Evolutionary conservation across 2,888 invertebrate species (phyloP).

Genomic region (Microctonus hyperodae): DNA sequence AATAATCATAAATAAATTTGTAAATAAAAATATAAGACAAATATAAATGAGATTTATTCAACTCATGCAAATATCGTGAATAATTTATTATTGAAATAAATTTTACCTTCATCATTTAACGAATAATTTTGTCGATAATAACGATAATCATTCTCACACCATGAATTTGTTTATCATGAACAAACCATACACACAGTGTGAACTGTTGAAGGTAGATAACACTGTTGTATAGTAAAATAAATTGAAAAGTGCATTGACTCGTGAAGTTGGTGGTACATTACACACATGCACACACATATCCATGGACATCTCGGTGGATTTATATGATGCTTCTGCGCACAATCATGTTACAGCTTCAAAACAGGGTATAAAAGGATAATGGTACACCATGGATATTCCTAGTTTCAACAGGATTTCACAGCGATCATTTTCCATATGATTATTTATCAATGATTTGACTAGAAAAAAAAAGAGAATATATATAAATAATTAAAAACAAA

Average conservation of each 20-base stretch:
- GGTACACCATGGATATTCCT: constrained; percentile 33
- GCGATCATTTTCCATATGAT: background rate
- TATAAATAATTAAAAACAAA: constrained; percentile 18
- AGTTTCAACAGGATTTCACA: constrained; percentile 35
- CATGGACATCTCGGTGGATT: constrained; percentile 8
- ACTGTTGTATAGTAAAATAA: constrained; percentile 48
- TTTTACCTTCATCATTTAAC: background rate
- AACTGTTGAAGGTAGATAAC: constrained; percentile 56
- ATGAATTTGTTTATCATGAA: constrained; percentile 38
- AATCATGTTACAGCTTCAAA: constrained; percentile 1
- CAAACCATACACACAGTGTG: constrained; percentile 38
- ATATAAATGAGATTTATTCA: background rate
- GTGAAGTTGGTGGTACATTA: constrained; percentile 42
- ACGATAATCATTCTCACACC: constrained; percentile 50
- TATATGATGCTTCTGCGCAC: constrained; percentile 34
- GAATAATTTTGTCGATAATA: background rate
- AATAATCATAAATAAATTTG: background rate
- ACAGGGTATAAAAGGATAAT: constrained; percentile 39
- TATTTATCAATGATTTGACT: constrained; percentile 12
- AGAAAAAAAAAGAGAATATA: constrained; percentile 3
- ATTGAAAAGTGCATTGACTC: constrained; percentile 59
- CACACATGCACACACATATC: background rate
- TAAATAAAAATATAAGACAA: background rate
- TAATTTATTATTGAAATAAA: background rate
- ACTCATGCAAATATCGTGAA: background rate